A percentile compares a stretch with the other conserved stretches of the same genome.
phyloP scores from a whole-genome alignment of 1,140 invertebrate species.

The Neodiprion pinetum region DNA sequence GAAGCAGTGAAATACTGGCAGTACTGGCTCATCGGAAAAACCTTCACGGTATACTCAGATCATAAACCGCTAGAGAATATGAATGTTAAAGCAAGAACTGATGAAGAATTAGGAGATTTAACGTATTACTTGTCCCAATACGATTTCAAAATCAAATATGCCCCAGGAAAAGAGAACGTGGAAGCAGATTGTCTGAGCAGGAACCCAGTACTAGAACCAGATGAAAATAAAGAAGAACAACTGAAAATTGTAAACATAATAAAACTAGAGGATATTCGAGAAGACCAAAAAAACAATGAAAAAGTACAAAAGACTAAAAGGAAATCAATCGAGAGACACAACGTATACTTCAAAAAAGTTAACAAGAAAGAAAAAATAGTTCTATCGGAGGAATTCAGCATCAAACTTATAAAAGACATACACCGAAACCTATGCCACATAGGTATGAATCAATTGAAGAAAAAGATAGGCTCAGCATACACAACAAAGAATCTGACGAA shows the following conservation, averaged over 20 bases:
- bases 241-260: slow-evolving; percentile 46
- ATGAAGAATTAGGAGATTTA: slow-evolving; percentile 46
- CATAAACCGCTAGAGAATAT: slow-evolving; percentile 54
- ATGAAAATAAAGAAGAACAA: slow-evolving; percentile 38
- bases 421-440: slow-evolving; percentile 31
- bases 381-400: slow-evolving; percentile 33
- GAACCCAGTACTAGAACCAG: slow-evolving; percentile 45
- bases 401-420: slow-evolving; percentile 32
- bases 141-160: slow-evolving; percentile 49
- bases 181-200: slow-evolving; percentile 36
- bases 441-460: slow-evolving; percentile 33
- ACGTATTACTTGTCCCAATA: slow-evolving; percentile 48
- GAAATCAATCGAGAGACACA: slow-evolving; percentile 11
- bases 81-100: slow-evolving; percentile 47
- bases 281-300: slow-evolving; percentile 37
- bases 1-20: slow-evolving; percentile 55
- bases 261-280: slow-evolving; percentile 42
- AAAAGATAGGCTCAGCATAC: slow-evolving; percentile 24
- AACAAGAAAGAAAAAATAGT: slow-evolving; percentile 40
- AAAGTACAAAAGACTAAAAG: slow-evolving; percentile 26
- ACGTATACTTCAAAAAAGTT: slow-evolving; percentile 27
- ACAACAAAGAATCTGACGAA: slow-evolving; percentile 18
- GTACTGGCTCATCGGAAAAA: slow-evolving; percentile 48
- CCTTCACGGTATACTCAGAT: slow-evolving; percentile 49
- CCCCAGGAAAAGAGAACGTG: slow-evolving; percentile 44